Evolutionary conservation across 2,113 vertebrate species (phyloP).

Genomic region (Mesoclemmys tuberculata): DNA sequence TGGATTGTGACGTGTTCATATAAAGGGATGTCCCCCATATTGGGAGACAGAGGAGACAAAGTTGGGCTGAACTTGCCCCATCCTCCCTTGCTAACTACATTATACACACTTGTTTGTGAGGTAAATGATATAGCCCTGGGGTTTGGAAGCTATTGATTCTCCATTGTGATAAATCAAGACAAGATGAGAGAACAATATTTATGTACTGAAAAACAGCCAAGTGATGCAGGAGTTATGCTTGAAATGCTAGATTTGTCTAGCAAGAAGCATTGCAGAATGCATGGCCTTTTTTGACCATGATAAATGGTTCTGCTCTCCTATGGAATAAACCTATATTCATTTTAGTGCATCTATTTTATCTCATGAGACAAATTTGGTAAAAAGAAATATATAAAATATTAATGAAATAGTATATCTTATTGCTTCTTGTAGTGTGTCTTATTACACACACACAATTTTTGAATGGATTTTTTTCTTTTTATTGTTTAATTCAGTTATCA

Average conservation of each 20-base stretch:
- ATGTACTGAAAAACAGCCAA: not conserved
- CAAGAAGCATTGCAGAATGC: not conserved
- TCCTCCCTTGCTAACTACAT: not conserved
- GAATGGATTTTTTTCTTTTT: not conserved
- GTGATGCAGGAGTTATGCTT: not conserved
- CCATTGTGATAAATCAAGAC: not conserved
- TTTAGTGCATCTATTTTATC: not conserved
- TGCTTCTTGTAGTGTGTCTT: not conserved
- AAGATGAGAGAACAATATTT: not conserved
- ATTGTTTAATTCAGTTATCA: not conserved
- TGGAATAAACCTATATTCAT: not conserved
- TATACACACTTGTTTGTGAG: not conserved
- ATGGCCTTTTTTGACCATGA: not conserved
- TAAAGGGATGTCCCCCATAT: not conserved
- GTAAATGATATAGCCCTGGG: not conserved
- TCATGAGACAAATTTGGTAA: not conserved
- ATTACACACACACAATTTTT: not conserved
- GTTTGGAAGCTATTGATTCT: not conserved
- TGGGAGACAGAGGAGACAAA: not conserved
- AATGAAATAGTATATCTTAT: not conserved
- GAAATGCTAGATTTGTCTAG: not conserved
- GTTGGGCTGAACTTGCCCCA: not conserved
- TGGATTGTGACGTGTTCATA: not conserved
- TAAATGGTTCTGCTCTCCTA: not conserved
- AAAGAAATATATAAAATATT: not conserved